Base-by-base conservation (phyloP, 2,113 vertebrate genomes). In the Henicopernis longicauda region DNA sequence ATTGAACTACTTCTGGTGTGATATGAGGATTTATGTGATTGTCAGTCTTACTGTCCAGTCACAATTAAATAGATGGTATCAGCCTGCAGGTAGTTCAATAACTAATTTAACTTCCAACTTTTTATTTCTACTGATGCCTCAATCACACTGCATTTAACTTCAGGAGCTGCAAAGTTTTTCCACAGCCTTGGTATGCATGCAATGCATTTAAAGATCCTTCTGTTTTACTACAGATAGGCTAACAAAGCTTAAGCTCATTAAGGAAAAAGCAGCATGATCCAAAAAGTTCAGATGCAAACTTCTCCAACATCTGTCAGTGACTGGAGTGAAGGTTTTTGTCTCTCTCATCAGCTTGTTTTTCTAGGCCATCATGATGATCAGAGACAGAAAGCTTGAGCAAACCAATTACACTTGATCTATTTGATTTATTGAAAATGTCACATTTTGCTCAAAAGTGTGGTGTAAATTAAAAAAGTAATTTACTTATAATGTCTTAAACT, bases 31-130 rank as follows among this genome's bases (percentile, higher is more conserved):
- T 95, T 95, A 97, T 91, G 92, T 73, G 87, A 86, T 54, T 82
- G 63, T 52, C 71, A 82, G 87, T 90, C 84, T n/a, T 54, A 54
- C 22, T 40, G 74, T 72, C 72, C 44, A 21, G 31, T 79, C 42
- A 61, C 52, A 72, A 69, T 67, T 76, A 94, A 84, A 93, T 19
- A 76, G 45, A 97, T 73, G 63, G 34, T 71, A 71, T 88, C 82
- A 80, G 54, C 63, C 87, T 86, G 32, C 44, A 92, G 77, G 85
- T 85, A 83, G 97, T 96, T 98, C 97, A 91, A 97, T 98, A 98
- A 98, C 90, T 98, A 98, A 98, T 98, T 98, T 97, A 97, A 96
- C 84, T 93, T 96, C 81, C 62, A 94, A 80, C 65, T 90, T 96
- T 96, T 93, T 94, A 70, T 90, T 49, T 80, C 83, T 96, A 97